Conservation (phyloP, 2,797 vertebrate genomes). For the Dipus sagitta region DNA sequence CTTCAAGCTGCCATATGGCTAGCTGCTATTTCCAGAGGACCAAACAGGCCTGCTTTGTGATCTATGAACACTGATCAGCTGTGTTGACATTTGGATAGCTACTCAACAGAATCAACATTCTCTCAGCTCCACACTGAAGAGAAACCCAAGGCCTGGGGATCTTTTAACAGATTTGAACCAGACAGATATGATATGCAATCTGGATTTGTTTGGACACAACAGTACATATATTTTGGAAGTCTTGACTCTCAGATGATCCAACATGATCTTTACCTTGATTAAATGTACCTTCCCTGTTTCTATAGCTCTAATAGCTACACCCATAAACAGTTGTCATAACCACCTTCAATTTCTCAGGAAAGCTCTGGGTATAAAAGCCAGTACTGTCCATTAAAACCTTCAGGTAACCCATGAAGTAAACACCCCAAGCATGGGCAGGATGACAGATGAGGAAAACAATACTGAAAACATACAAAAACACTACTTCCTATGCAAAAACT, state of each 20-base stretch:
- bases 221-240: background rate
- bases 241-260: slow-evolving; percentile 26
- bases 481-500: slow-evolving; percentile 84
- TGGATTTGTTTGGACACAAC: slow-evolving; percentile 6
- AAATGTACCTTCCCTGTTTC: background rate
- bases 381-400: slow-evolving; percentile 18
- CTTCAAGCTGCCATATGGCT: background rate
- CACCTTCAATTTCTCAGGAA: slow-evolving; percentile 36
- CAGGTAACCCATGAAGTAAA: background rate
- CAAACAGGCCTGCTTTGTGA: background rate
- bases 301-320: background rate
- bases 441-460: slow-evolving; percentile 73
- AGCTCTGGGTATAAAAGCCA: background rate
- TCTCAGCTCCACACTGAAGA: background rate
- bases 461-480: slow-evolving; percentile 80
- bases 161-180: slow-evolving; percentile 28
- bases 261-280: slow-evolving; percentile 25
- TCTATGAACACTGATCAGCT: slow-evolving; percentile 28
- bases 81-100: background rate
- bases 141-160: background rate
- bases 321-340: background rate
- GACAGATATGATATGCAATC: slow-evolving; percentile 17
- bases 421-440: slow-evolving; percentile 1
- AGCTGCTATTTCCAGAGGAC: background rate
- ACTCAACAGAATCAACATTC: background rate